Evolutionary conservation across 1,140 invertebrate genomes (phyloP).

Genomic region (Diuraphis noxia): DNA sequence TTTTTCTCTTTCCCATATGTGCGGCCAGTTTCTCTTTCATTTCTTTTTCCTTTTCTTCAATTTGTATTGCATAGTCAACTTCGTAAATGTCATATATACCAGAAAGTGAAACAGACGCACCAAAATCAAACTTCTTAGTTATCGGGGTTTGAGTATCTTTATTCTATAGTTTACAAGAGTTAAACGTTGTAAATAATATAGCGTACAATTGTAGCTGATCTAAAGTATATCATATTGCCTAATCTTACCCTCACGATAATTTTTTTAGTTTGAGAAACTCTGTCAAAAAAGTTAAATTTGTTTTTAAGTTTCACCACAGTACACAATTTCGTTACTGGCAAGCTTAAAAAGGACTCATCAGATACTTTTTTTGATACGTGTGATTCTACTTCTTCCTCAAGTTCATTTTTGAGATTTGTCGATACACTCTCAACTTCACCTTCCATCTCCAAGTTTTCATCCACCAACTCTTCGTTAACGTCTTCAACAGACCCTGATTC

Average conservation of each 20-base stretch:
- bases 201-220: not conserved
- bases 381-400: not conserved
- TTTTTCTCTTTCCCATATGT: not conserved
- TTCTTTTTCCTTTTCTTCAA: not conserved
- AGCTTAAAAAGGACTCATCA: slow-evolving; percentile 54
- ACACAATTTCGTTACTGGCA: slow-evolving; percentile 57
- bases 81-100: not conserved
- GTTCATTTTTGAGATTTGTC: not conserved
- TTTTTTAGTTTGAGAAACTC: slow-evolving; percentile 83
- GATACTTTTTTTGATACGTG: slow-evolving; percentile 56
- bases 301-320: slow-evolving; percentile 68
- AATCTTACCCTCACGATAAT: slow-evolving; percentile 68
- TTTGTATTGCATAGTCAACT: not conserved
- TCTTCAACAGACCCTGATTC: not conserved
- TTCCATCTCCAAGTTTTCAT: not conserved
- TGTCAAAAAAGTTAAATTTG: slow-evolving; percentile 92
- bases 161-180: not conserved
- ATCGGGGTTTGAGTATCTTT: not conserved
- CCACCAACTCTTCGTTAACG: slow-evolving; percentile 10
- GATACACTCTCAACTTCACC: slow-evolving; percentile 3
- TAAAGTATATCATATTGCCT: not conserved
- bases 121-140: not conserved
- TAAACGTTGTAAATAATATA: not conserved
- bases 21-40: not conserved
- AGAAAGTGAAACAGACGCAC: not conserved